Percentiles rank a stretch among this genome's conserved stretches.
These are phyloP conservation scores for Drosophila neonasuta DNA, from an alignment of 2,888 invertebrate species.

Conservation along the genomic window DNA sequence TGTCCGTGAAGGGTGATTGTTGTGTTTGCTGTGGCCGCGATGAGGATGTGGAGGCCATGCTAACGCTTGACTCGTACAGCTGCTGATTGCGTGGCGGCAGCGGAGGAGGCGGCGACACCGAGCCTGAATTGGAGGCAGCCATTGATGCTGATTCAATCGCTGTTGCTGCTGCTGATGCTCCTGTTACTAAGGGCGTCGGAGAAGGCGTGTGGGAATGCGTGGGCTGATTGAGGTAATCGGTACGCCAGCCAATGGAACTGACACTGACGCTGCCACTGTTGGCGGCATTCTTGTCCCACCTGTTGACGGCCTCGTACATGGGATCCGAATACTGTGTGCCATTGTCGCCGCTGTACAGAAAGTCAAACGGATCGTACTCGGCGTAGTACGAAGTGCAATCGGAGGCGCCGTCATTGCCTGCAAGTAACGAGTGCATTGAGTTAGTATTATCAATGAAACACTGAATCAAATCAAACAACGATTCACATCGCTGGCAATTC, in stretches of 20 bases:
- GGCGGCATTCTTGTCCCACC: conserved; percentile 83
- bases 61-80: conserved; percentile 39
- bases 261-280: conserved; percentile 50
- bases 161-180: background rate
- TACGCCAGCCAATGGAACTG: conserved; percentile 80
- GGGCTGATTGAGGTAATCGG: conserved; percentile 60
- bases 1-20: conserved; percentile 52
- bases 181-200: conserved; percentile 14
- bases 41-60: conserved; percentile 21
- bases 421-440: conserved; percentile 80
- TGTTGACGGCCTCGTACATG: conserved; percentile 87
- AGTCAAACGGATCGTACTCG: conserved; percentile 90
- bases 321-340: conserved; percentile 87
- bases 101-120: conserved; percentile 83
- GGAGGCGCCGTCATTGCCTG: conserved; percentile 84
- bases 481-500: conserved; percentile 48
- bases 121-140: conserved; percentile 36
- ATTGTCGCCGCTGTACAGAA: conserved; percentile 86
- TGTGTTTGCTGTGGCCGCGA: conserved; percentile 19
- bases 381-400: conserved; percentile 88
- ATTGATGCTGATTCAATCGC: background rate
- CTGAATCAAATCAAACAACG: conserved; percentile 19
- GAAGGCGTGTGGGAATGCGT: conserved; percentile 31
- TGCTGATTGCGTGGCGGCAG: conserved; percentile 84
- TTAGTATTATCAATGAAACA: conserved; percentile 21